Evolutionary conservation across 2,113 vertebrate species (phyloP).

Genomic region (Calypte anna): DNA sequence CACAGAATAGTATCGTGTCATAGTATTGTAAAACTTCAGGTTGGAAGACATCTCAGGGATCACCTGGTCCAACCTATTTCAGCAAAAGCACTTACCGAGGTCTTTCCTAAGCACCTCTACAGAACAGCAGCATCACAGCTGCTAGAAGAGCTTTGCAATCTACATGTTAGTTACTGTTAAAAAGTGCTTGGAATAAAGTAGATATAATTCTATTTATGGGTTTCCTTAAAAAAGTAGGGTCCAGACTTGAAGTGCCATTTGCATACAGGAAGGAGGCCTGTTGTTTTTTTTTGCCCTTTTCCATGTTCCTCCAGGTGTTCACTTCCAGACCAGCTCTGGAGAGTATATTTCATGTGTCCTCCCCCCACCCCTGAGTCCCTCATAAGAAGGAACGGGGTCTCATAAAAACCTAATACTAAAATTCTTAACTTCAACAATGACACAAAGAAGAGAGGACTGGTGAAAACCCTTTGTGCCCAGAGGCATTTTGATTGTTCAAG

Average conservation of each 20-base stretch:
- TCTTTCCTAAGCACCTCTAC: neutral
- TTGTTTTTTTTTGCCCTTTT: neutral
- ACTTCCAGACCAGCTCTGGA: neutral
- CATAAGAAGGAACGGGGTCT: neutral
- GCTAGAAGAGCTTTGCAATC: neutral
- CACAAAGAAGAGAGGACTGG: neutral
- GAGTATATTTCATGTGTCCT: neutral
- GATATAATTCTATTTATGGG: neutral
- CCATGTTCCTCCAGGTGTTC: neutral
- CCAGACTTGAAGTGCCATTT: neutral
- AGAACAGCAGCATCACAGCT: neutral
- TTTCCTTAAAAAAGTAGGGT: neutral
- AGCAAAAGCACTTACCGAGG: too few relatives aligned
- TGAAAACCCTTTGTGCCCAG: neutral
- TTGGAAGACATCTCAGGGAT: too few relatives aligned
- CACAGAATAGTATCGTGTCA: neutral
- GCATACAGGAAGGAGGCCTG: neutral
- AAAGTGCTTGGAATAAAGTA: neutral
- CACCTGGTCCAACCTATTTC: neutral
- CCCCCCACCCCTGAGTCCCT: neutral
- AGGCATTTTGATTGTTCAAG: neutral
- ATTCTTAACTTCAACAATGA: neutral
- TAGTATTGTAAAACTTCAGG: too few relatives aligned
- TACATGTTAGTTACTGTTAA: neutral
- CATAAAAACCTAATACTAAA: neutral